Evolutionary conservation across 92 coral and sea anemone species (phyloP).

Genomic region (Meandrina meandrites): DNA sequence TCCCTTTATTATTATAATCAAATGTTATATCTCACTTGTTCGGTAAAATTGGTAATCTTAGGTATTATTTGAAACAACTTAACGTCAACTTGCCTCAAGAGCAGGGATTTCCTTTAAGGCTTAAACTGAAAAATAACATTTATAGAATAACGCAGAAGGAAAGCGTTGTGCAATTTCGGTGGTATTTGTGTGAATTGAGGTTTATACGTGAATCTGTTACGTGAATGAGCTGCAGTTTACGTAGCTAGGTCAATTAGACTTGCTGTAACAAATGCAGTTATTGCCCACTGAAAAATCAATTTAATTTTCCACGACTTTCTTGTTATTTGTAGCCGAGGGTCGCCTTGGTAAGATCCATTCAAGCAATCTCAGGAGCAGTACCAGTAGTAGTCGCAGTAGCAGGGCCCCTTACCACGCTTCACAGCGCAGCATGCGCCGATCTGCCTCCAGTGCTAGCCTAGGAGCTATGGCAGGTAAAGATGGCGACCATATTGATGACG

Average conservation of each 20-base stretch:
- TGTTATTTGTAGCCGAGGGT: constrained; percentile 35
- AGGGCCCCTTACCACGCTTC: constrained; percentile 75
- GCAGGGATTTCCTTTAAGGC: too few species aligned
- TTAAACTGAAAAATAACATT: too few species aligned
- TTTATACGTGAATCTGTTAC: neutral
- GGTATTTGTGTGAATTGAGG: neutral
- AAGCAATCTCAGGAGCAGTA: constrained; percentile 56
- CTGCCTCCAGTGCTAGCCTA: constrained; percentile 75
- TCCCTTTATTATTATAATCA: too few species aligned
- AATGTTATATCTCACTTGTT: too few species aligned
- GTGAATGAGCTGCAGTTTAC: neutral
- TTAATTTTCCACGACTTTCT: neutral
- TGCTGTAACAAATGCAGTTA: neutral
- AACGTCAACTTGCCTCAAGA: too few species aligned
- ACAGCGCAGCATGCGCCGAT: constrained; percentile 59
- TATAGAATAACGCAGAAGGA: too few species aligned
- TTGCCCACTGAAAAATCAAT: neutral
- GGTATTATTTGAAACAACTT: too few species aligned
- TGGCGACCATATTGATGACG: constrained; percentile 40
- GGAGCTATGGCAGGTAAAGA: constrained; percentile 66
- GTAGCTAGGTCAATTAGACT: too few species aligned
- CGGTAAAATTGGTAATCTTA: too few species aligned
- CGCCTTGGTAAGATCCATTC: constrained; percentile 66
- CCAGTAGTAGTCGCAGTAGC: constrained; percentile 63
- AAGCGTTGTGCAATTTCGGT: too few species aligned